These are phyloP conservation scores for Acyrthosiphon pisum DNA, from an alignment of 1,140 invertebrate genomes.

Conservation along the genomic window DNA sequence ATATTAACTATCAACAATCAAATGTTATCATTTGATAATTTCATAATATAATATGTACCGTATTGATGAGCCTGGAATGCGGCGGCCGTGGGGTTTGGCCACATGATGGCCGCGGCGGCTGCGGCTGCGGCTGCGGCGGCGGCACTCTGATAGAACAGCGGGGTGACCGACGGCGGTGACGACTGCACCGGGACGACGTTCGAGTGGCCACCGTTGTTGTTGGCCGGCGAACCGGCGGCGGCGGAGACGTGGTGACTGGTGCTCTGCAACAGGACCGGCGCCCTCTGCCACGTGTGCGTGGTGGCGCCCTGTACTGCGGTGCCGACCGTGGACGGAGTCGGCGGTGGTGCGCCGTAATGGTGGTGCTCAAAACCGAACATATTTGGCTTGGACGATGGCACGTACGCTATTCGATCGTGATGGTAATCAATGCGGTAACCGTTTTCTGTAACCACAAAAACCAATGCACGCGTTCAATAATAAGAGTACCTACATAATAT, in stretches of 20 bases:
- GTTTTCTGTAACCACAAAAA: slow-evolving; percentile 22
- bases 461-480: background rate
- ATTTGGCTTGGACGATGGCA: slow-evolving; percentile 36
- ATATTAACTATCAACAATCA: background rate
- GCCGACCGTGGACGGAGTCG: background rate
- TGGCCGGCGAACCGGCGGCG: slow-evolving; percentile 15
- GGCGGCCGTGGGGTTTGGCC: slow-evolving; percentile 36
- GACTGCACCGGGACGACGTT: background rate
- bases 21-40: background rate
- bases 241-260: background rate
- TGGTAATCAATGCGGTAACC: slow-evolving; percentile 35
- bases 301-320: background rate
- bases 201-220: background rate
- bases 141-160: slow-evolving; percentile 48
- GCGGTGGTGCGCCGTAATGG: background rate
- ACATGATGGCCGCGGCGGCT: slow-evolving; percentile 41
- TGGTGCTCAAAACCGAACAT: slow-evolving; percentile 48
- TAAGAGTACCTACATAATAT: too few relatives aligned
- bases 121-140: background rate
- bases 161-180: background rate
- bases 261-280: background rate
- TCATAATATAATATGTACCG: background rate
- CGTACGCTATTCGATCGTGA: slow-evolving; percentile 47
- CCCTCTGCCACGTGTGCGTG: slow-evolving; percentile 17
- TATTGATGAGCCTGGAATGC: slow-evolving; percentile 46